Base-by-base conservation (phyloP, 2,113 vertebrate species). In the Conger conger region DNA sequence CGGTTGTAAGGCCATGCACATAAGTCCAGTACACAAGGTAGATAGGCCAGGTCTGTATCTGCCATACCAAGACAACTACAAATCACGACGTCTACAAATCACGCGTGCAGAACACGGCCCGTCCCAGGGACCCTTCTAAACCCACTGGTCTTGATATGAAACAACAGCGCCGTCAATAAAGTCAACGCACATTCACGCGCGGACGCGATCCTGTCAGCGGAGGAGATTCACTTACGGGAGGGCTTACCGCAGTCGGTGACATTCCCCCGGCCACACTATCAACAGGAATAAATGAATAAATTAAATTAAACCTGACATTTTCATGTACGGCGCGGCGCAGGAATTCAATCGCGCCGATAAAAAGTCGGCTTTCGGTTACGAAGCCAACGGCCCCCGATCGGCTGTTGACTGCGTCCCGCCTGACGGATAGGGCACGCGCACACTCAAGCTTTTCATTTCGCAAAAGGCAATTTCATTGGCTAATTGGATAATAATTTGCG, bases 401-500 rank as follows among this genome's bases (percentile, higher is more conserved):
- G 30, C 68, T 73, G 68, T 73, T 73, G 68, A 73, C 15, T 73
- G 68, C 33, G 68, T 33, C 68, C n/a, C 27, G 68, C 33, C 9
- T 11, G 27, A 11, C 68, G 33, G n/a, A 73, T 13, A 73, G 27
- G 68, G n/a, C 8, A 27, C 68, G 33, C 1, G 18, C 57, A 27
- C 23, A 7, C 57, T 53, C 50, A 18, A n/a, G 68, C 2, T 73
- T 73, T 73, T 73, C n/a, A n/a, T 30, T 73, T 73, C 30, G 27
- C 1, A 33, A n/a, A 73, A 73, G 68, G 68, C 68, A 33, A 73
- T 73, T 33, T 73, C 33, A 73, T n/a, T 73, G 68, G 20, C 27
- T 73, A 73, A 73, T 73, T 73, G 68, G n/a, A 73, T 73, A 73
- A 73, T 73, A 73, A 73, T 73, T 73, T 73, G 68, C n/a, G 15